Percentiles rank a stretch among this genome's conserved stretches.
These are phyloP conservation scores for Pandemis corylana DNA, from an alignment of 2,888 invertebrate species.

Conservation along the genomic window DNA sequence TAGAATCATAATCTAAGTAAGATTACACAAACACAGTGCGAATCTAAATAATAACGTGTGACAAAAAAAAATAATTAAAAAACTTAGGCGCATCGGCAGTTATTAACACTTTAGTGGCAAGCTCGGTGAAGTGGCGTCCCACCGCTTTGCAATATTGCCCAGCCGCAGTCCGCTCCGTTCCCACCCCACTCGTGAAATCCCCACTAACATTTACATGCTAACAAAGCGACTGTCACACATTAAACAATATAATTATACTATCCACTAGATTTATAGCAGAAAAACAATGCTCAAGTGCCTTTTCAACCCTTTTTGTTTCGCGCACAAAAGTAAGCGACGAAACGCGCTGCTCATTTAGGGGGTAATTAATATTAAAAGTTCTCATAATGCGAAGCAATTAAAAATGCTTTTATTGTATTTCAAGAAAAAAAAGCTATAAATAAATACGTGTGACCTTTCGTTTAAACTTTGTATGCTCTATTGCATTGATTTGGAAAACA, in stretches of 20 bases:
- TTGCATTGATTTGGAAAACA: neutral
- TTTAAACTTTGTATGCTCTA: conserved; percentile 32
- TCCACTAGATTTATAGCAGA: conserved; percentile 80
- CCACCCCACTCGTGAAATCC: conserved; percentile 73
- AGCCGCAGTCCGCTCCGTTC: conserved; percentile 58
- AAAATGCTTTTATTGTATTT: conserved; percentile 59
- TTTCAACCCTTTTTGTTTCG: conserved; percentile 74
- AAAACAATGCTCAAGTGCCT: conserved; percentile 74
- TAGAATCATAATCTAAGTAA: too few relatives aligned
- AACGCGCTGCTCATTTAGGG: conserved; percentile 75
- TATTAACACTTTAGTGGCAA: conserved; percentile 48
- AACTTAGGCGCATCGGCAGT: conserved; percentile 5
- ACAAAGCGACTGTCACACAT: conserved; percentile 81
- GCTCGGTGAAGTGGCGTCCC: conserved; percentile 71
- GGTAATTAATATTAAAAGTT: conserved; percentile 80
- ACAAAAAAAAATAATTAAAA: neutral
- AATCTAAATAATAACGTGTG: neutral
- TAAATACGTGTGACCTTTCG: conserved; percentile 58
- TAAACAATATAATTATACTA: conserved; percentile 80
- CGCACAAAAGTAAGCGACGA: conserved; percentile 58
- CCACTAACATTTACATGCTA: conserved; percentile 75
- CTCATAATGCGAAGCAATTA: conserved; percentile 78
- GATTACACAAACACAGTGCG: neutral
- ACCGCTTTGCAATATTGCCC: conserved; percentile 71
- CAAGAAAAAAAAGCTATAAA: conserved; percentile 59